Conservation (phyloP, 2,888 invertebrate genomes). For the Thymelicus acteon region DNA sequence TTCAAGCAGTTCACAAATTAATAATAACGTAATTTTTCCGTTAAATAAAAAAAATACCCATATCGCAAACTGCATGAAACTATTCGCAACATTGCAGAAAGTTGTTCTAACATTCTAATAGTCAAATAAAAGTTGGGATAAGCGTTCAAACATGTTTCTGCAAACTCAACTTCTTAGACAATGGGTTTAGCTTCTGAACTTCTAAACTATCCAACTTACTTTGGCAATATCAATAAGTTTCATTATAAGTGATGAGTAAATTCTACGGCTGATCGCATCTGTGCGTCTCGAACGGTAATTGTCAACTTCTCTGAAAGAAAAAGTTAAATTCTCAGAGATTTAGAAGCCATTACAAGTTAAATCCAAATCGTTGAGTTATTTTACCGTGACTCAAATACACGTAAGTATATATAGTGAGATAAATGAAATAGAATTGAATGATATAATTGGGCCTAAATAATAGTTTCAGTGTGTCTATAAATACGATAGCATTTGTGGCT, state of each 20-base stretch:
- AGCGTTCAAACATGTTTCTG: too few relatives aligned
- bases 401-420: too few relatives aligned
- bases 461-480: background rate
- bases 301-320: conserved; percentile 69
- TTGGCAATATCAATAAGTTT: conserved; percentile 78
- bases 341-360: conserved; percentile 6
- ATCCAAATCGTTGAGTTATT: background rate
- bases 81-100: too few relatives aligned
- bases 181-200: background rate
- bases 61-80: too few relatives aligned
- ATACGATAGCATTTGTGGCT: too few relatives aligned
- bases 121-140: too few relatives aligned
- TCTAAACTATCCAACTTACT: conserved; percentile 47
- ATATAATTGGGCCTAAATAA: background rate
- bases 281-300: conserved; percentile 71
- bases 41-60: too few relatives aligned
- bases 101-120: background rate
- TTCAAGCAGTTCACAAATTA: too few relatives aligned
- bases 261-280: conserved; percentile 72
- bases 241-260: conserved; percentile 76
- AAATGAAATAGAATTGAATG: too few relatives aligned
- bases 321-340: conserved; percentile 14
- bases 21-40: too few relatives aligned
- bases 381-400: background rate
- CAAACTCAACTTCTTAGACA: too few relatives aligned